phyloP scores from a whole-genome alignment of 2,113 vertebrate species.

The Monarcha castaneiventris region DNA sequence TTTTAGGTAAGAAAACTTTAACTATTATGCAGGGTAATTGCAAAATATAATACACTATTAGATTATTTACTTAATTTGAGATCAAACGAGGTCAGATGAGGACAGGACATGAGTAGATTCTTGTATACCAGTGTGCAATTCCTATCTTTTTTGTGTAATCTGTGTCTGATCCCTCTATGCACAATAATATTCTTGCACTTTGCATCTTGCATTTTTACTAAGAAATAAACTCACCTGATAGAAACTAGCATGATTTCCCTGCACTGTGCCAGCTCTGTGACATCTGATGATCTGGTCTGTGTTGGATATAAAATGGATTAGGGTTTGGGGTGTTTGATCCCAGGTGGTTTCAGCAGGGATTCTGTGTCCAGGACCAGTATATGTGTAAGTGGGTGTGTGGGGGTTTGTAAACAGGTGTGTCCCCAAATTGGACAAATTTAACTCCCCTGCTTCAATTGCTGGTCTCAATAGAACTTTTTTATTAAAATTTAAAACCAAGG shows the following conservation, averaged over 20 bases:
- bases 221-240: neutral
- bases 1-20: neutral
- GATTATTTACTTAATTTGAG: neutral
- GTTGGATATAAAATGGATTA: neutral
- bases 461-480: neutral
- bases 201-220: neutral
- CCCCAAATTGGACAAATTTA: neutral
- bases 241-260: neutral
- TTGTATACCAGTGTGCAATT: neutral
- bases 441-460: neutral
- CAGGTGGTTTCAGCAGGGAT: neutral
- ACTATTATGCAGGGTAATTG: neutral
- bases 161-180: neutral
- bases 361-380: neutral
- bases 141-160: neutral
- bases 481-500: neutral
- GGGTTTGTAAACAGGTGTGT: neutral
- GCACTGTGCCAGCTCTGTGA: neutral
- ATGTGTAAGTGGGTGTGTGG: rapidly evolving
- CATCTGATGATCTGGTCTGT: too few species aligned
- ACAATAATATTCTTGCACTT: neutral
- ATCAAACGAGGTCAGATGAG: neutral
- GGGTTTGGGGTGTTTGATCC: neutral
- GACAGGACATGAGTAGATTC: neutral
- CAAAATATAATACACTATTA: neutral